Evolutionary conservation across 2,113 vertebrate genomes (phyloP), one percentile per base, ranked within the genome.

Genomic region (Trinectes maculatus): DNA sequence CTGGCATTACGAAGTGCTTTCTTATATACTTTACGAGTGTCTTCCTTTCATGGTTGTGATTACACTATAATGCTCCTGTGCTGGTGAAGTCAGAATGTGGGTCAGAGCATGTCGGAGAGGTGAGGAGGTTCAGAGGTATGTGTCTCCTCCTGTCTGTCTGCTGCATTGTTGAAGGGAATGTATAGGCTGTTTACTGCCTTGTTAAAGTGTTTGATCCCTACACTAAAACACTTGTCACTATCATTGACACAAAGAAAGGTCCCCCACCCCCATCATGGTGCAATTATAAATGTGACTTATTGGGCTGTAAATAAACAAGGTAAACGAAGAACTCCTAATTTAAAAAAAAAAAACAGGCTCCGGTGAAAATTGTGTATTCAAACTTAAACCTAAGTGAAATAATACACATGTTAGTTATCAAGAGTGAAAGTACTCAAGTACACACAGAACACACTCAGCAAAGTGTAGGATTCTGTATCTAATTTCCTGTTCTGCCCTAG

Each of bases 191-290:
- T 82, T 81, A 80, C 58, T 72, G 46, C 79, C 79, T 52, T 24
- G 56, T 62, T 36, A 61, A 74, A 75, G 54, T 69, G 65, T 85
- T 84, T 84, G 75, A 85, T 84, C 63, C 34, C 26, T 15, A 51
- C 76, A 48, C 76, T 77, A 56, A 80, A 84, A 46, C 46, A 74
- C 67, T 57, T 54, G 39, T 79, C 67, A 78, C 70, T 69, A 7
- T 37, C 6, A 57, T 52, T 62, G 29, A 77, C 39, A 65, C 6
- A 8, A 69, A 85, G 81, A 76, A 84, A 82, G 78, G 40, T 62
- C 9, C 37, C 34, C 18, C 53, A 3, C 39, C 24, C 16, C 25
- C 4, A 28, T 42, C 13, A 26, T 7, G 9, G 25, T 42, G n/a
- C n/a, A n/a, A n/a, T n/a, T n/a, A n/a, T n/a, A n/a, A n/a, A n/a